These are phyloP conservation scores for Stictonetta naevosa DNA, from an alignment of 2,113 vertebrate genomes.

Conservation along the genomic window DNA sequence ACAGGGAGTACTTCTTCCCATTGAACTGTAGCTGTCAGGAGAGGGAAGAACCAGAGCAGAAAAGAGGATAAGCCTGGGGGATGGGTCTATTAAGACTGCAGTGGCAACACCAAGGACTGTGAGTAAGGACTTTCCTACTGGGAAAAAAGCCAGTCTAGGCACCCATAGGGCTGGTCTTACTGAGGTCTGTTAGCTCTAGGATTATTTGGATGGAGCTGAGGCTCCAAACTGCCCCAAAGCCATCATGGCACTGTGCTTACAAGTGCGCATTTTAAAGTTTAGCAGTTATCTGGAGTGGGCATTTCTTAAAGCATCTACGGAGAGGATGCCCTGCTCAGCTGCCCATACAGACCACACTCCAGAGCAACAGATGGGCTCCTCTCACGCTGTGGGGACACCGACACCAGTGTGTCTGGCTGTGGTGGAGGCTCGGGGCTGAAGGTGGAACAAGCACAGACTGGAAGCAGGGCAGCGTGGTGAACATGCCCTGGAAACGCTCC, in stretches of 20 bases:
- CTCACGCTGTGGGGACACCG: rapidly evolving
- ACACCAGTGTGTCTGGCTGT: rapidly evolving
- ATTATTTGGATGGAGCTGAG: background rate
- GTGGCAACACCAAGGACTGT: background rate
- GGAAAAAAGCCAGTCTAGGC: background rate
- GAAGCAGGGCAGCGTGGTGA: background rate
- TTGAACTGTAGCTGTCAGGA: background rate
- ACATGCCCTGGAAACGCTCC: rapidly evolving
- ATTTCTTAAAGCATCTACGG: background rate
- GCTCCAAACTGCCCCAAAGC: background rate
- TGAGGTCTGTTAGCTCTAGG: background rate
- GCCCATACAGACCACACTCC: background rate
- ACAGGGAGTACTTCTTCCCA: background rate
- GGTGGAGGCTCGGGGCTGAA: background rate
- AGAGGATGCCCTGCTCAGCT: background rate
- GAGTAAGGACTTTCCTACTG: background rate
- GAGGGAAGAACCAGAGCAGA: background rate
- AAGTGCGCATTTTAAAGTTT: background rate
- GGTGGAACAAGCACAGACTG: background rate
- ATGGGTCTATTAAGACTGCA: background rate
- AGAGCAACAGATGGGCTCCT: rapidly evolving
- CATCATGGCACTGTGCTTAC: background rate
- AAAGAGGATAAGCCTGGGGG: background rate
- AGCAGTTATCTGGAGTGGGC: background rate
- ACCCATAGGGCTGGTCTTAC: background rate